Conservation (phyloP, 2,113 vertebrate genomes). For the Eolophus roseicapilla region DNA sequence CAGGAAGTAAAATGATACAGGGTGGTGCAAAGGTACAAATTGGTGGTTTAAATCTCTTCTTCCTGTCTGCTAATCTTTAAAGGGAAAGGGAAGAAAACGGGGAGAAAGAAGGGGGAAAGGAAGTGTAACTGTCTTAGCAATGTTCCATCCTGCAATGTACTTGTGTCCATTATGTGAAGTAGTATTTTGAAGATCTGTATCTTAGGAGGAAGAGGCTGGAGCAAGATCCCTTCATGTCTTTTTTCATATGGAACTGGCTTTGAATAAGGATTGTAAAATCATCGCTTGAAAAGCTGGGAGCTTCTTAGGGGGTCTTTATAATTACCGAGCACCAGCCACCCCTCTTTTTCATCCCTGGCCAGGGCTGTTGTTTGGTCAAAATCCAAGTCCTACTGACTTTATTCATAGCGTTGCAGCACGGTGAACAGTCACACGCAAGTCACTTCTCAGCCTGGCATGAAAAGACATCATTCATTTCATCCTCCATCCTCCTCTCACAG, state of each 20-base stretch:
- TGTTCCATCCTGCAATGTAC: too few species aligned
- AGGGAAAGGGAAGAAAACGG: not conserved
- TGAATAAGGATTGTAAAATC: not conserved
- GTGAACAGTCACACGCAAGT: not conserved
- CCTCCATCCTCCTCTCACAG: not conserved
- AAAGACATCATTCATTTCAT: not conserved
- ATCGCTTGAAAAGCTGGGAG: not conserved
- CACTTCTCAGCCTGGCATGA: not conserved
- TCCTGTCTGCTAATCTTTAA: not conserved
- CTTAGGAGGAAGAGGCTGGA: not conserved
- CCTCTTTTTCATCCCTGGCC: not conserved
- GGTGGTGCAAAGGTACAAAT: not conserved
- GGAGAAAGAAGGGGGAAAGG: not conserved
- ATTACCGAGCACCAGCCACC: not conserved
- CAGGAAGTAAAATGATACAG: not conserved
- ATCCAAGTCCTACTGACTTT: not conserved
- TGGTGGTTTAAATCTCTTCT: fast-evolving
- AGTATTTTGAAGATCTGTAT: not conserved
- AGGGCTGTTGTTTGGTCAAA: not conserved
- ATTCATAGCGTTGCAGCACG: not conserved
- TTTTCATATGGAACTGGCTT: not conserved
- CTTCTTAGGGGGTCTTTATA: not conserved
- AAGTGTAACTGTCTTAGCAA: not conserved
- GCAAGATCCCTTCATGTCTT: not conserved
- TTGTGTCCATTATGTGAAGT: not conserved